Evolutionary conservation across 2,888 invertebrate species (phyloP).

Genomic region (Chorisops tibialis): DNA sequence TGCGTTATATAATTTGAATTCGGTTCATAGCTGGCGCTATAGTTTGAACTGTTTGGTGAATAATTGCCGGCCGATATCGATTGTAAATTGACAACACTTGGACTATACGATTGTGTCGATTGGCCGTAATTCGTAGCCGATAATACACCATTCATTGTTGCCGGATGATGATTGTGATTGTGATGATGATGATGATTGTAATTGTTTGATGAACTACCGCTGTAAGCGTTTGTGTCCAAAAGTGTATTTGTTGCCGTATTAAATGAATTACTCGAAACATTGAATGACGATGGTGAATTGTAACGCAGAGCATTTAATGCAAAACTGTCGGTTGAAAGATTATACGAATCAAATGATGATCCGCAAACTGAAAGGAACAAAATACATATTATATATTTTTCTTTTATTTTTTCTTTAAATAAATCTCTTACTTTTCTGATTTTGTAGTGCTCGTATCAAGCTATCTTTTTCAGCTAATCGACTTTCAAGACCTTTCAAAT

Average conservation of each 20-base stretch:
- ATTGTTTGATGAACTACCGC: slow-evolving; percentile 15
- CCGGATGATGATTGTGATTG: slow-evolving; percentile 11
- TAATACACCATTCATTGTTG: slow-evolving; percentile 27
- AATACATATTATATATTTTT: not conserved
- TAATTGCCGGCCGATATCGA: slow-evolving; percentile 32
- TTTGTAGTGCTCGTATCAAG: slow-evolving; percentile 84
- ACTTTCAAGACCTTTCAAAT: slow-evolving; percentile 82
- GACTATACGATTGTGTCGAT: slow-evolving; percentile 31
- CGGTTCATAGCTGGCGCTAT: slow-evolving; percentile 33
- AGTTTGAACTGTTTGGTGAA: slow-evolving; percentile 36
- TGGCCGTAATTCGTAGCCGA: slow-evolving; percentile 30
- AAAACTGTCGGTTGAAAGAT: slow-evolving; percentile 36
- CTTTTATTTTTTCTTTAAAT: not conserved
- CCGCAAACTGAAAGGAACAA: slow-evolving; percentile 34
- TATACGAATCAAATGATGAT: slow-evolving; percentile 38
- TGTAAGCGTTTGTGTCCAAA: slow-evolving; percentile 30
- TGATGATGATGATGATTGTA: slow-evolving; percentile 29
- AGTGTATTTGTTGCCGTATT: slow-evolving; percentile 34
- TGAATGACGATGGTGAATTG: slow-evolving; percentile 36
- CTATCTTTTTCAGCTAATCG: slow-evolving; percentile 86
- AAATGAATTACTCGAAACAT: slow-evolving; percentile 36
- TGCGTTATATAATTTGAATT: slow-evolving; percentile 34
- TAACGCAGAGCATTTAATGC: slow-evolving; percentile 33
- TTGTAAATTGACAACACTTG: slow-evolving; percentile 34
- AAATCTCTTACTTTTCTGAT: slow-evolving; percentile 53